Evolutionary conservation across 2,113 vertebrate species (phyloP).

Genomic region (Istiophorus platypterus): DNA sequence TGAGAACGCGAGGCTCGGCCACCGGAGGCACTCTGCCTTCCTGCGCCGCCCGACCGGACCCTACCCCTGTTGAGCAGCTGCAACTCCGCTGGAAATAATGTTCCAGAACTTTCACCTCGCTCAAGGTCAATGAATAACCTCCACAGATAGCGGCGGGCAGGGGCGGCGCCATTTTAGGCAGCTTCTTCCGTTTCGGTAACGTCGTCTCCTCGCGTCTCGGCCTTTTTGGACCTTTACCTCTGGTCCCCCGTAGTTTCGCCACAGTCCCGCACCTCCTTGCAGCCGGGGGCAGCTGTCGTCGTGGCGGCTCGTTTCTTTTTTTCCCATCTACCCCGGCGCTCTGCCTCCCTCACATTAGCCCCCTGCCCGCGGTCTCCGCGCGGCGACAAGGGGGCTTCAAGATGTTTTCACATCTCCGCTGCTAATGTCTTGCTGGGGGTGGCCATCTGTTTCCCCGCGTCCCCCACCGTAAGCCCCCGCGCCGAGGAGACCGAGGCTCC

Average conservation of each 20-base stretch:
- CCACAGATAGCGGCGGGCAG: background rate
- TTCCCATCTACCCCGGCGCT: constrained; percentile 28
- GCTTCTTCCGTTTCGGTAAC: background rate
- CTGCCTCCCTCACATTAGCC: constrained; percentile 65
- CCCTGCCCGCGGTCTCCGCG: constrained; percentile 66
- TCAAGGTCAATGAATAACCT: background rate
- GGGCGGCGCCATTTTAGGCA: background rate
- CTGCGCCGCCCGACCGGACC: too few relatives aligned
- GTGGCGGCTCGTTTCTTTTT: constrained; percentile 40
- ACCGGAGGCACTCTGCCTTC: too few relatives aligned
- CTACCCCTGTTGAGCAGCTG: too few relatives aligned
- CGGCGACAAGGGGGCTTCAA: constrained; percentile 78
- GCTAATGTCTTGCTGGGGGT: constrained; percentile 83
- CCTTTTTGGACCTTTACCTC: too few relatives aligned
- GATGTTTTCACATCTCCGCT: constrained; percentile 82
- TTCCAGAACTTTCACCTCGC: background rate
- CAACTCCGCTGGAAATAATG: too few relatives aligned
- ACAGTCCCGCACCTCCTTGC: too few relatives aligned
- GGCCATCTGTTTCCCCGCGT: constrained; percentile 82
- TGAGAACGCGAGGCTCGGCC: background rate
- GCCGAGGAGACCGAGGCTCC: constrained; percentile 64
- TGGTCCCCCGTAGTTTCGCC: too few relatives aligned
- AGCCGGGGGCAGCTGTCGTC: constrained; percentile 60
- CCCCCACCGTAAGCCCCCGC: constrained; percentile 75
- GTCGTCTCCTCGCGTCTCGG: too few relatives aligned